Base-by-base conservation (phyloP, 1,140 invertebrate genomes). In the Charaxes varanes region DNA sequence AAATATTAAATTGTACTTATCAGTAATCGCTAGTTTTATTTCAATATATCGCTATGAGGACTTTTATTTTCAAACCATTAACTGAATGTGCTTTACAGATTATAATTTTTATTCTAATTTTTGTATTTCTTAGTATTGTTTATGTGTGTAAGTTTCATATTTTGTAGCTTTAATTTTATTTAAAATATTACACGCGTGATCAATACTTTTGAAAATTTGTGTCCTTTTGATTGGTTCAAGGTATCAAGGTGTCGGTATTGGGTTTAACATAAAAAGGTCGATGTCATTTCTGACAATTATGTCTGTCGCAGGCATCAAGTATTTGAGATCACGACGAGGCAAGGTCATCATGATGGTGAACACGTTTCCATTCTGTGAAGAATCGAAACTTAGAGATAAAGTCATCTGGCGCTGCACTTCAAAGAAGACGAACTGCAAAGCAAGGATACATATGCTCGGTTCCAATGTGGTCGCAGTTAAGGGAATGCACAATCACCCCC, bases 321-420 rank as follows among this genome's bases (percentile, higher is more conserved):
- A 84, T 59, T 61, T 85, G 49, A 81, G 82, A 45, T 85, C 84
- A 21, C 65, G 84, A 3, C 81, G 82, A 11, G 84, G 84, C 22
- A 85, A 85, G 53, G 63, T 85, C n/a, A 79, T 85, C 33, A 85
- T 85, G 82, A 76, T 85, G 68, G 82, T 85, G 50, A 85, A 85
- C 41, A 84, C 81, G 23, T 85, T 85, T 53, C 81, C 84, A 4
- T 85, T 85, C 50, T 85, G 84, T 46, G 84, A 85, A 49, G 84
- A 85, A 50, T 85, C 84, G 3, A 82, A 82, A 40, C 58, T 85
- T 51, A 56, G 78, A 41, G 80, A 82, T 43, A 85, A 85, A 45
- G 79, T 85, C 6, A 85, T 85, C 31, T 85, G 84, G 84, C 58
- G 84, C 15, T 85, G 84, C 47, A 85, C 84, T 2, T 85, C 84